Conservation (phyloP, 2,888 invertebrate species). For the Cyclophora albipunctata region DNA sequence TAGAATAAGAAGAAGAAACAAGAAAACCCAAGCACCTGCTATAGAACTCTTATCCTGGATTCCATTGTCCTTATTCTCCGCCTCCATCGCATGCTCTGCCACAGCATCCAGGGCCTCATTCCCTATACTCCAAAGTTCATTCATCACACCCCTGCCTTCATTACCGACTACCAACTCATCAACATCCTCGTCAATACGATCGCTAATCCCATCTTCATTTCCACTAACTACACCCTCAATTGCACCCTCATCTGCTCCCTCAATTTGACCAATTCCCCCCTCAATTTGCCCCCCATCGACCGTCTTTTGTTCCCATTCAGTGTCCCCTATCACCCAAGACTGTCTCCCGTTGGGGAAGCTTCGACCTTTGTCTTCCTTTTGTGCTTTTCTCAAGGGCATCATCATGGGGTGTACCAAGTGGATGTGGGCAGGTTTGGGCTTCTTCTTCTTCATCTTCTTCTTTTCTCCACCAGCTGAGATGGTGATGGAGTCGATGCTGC, state of each 20-base stretch:
- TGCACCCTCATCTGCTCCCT: not conserved
- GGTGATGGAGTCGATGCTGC: constrained; percentile 59
- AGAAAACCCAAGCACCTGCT: constrained; percentile 44
- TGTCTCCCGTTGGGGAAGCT: constrained; percentile 43
- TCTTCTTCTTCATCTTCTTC: constrained; percentile 59
- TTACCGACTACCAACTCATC: constrained; percentile 2
- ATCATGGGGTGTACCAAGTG: constrained; percentile 53
- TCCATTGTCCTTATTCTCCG: constrained; percentile 52
- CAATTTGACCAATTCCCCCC: not conserved
- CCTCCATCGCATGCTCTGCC: constrained; percentile 53
- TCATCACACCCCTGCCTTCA: constrained; percentile 36
- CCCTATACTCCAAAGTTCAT: constrained; percentile 48
- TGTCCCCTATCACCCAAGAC: constrained; percentile 54
- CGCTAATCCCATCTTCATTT: constrained; percentile 7
- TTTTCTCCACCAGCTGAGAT: constrained; percentile 52
- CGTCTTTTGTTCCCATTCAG: constrained; percentile 4
- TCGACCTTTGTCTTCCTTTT: constrained; percentile 55
- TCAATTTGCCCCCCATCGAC: not conserved
- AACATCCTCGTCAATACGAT: constrained; percentile 7
- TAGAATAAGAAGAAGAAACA: constrained; percentile 2
- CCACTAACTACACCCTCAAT: not conserved
- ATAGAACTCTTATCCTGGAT: constrained; percentile 51
- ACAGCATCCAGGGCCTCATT: constrained; percentile 48
- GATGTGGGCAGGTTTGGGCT: constrained; percentile 55
- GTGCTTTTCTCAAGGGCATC: constrained; percentile 34